These are phyloP conservation scores for Siniperca obscura DNA, from an alignment of 2,797 vertebrate genomes.

Conservation along the genomic window DNA sequence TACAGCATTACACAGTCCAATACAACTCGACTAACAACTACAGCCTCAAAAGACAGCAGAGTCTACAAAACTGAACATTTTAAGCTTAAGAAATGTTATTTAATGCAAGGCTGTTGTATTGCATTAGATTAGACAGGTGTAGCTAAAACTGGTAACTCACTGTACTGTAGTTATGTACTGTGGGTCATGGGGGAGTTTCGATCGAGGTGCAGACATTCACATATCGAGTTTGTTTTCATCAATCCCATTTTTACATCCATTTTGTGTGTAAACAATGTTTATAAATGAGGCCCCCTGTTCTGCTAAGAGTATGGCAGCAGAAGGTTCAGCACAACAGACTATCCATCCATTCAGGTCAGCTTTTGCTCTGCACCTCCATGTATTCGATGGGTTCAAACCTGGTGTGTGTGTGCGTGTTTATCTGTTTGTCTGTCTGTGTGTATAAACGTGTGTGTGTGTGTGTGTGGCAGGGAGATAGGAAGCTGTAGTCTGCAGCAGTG, in stretches of 20 bases:
- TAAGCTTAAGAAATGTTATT: not conserved
- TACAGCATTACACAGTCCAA: not conserved
- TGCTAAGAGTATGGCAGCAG: slow-evolving; percentile 34
- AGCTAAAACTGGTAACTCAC: not conserved
- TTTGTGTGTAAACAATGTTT: slow-evolving; percentile 45
- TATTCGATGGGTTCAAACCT: slow-evolving; percentile 28
- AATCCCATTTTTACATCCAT: slow-evolving; percentile 37
- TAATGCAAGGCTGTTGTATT: not conserved
- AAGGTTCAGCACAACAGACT: slow-evolving; percentile 30
- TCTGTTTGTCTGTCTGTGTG: slow-evolving; percentile 20
- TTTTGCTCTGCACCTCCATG: slow-evolving; percentile 41
- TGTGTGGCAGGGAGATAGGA: slow-evolving; percentile 12
- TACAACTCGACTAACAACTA: not conserved
- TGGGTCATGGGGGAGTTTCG: not conserved
- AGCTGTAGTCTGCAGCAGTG: slow-evolving; percentile 27
- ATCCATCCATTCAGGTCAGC: slow-evolving; percentile 33
- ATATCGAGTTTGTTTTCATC: slow-evolving; percentile 17
- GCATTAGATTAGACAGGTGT: not conserved
- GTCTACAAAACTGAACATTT: not conserved
- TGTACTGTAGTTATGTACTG: not conserved
- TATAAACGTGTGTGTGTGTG: not conserved
- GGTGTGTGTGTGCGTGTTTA: not conserved
- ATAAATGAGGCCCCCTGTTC: slow-evolving; percentile 37
- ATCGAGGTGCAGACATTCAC: slow-evolving; percentile 24
- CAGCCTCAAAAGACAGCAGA: not conserved